These are phyloP conservation scores for Ciconia nigra DNA, from an alignment of 2,797 vertebrate species.

Conservation along the genomic window DNA sequence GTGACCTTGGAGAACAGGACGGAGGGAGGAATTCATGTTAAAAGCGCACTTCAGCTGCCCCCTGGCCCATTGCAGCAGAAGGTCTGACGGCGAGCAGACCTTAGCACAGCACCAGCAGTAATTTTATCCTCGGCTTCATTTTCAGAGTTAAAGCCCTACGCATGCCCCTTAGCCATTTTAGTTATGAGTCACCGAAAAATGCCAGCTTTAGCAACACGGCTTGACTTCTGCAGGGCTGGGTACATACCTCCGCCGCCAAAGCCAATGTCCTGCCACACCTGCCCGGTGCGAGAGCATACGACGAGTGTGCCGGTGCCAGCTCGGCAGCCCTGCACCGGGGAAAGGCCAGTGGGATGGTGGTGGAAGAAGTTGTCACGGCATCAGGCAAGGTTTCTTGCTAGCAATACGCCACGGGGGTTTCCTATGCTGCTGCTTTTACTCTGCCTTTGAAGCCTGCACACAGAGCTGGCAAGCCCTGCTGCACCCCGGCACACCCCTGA, in stretches of 20 bases:
- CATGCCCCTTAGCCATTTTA: neutral
- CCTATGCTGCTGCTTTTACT: neutral
- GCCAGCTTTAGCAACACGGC: neutral
- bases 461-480: neutral
- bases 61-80: neutral
- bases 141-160: neutral
- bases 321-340: neutral
- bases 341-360: rapidly evolving
- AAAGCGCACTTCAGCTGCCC: neutral
- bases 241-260: neutral
- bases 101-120: neutral
- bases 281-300: neutral
- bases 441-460: neutral
- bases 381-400: neutral
- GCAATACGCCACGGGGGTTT: neutral
- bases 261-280: neutral
- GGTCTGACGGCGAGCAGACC: neutral
- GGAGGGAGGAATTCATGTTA: neutral
- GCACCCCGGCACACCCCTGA: conserved; percentile 1
- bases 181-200: neutral
- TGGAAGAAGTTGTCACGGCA: neutral
- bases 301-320: neutral
- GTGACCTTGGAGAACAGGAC: neutral
- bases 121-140: neutral
- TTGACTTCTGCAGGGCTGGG: neutral